Conservation (phyloP, 2,888 invertebrate genomes). For the Parascotia fuliginaria region DNA sequence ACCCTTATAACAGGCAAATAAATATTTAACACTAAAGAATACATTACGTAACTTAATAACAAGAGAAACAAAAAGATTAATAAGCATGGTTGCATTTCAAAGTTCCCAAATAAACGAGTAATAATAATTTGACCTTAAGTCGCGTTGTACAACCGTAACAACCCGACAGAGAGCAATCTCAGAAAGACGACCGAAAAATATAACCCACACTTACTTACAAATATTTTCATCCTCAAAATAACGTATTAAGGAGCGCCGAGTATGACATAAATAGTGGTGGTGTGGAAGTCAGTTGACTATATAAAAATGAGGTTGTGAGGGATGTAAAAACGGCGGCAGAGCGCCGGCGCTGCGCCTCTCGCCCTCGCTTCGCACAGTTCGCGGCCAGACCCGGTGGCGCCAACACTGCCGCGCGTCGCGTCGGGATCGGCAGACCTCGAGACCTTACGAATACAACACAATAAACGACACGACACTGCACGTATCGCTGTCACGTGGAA, state of each 20-base stretch:
- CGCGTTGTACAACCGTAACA: slow-evolving; percentile 53
- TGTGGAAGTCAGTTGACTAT: slow-evolving; percentile 84
- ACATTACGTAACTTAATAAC: no score
- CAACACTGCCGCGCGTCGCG: slow-evolving; percentile 68
- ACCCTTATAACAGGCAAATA: no score
- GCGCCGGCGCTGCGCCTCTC: slow-evolving; percentile 80
- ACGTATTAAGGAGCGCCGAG: slow-evolving; percentile 79
- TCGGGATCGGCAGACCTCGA: slow-evolving; percentile 52
- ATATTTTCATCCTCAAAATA: slow-evolving; percentile 79
- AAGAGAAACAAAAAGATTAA: no score
- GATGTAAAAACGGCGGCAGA: slow-evolving; percentile 70
- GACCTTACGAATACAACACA: slow-evolving; percentile 41
- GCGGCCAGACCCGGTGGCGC: slow-evolving; percentile 78
- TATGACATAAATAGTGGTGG: slow-evolving; percentile 84
- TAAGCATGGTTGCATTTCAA: no score
- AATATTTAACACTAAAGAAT: no score
- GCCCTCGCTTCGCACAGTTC: slow-evolving; percentile 66
- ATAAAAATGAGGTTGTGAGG: slow-evolving; percentile 81
- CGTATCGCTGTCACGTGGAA: slow-evolving; percentile 46
- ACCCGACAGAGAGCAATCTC: slow-evolving; percentile 66
- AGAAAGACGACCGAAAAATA: slow-evolving; percentile 63
- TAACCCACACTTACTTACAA: slow-evolving; percentile 72
- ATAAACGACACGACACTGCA: slow-evolving; percentile 30
- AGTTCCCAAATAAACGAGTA: slow-evolving; percentile 36
- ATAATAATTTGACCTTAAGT: slow-evolving; percentile 64